These are phyloP conservation scores for Brachionus asplanchnoidis DNA, from an alignment of 1,140 invertebrate species.

Conservation along the genomic window DNA sequence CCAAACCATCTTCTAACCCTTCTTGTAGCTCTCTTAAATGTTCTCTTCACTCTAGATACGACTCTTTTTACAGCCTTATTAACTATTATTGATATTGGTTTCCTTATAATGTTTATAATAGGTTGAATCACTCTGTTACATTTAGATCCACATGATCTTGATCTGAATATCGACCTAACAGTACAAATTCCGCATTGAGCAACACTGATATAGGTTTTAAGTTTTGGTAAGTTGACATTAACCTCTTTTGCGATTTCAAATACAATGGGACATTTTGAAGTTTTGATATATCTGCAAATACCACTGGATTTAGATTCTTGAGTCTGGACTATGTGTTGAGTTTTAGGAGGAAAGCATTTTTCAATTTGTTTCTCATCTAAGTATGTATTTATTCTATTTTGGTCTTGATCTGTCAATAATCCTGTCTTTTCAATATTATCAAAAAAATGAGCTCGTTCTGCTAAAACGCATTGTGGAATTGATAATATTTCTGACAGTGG, in stretches of 20 bases:
- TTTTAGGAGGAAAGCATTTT: neutral
- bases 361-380: too few relatives aligned
- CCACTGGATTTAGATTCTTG: neutral
- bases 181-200: neutral
- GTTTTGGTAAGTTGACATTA: neutral
- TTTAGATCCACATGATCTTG: neutral
- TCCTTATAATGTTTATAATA: neutral
- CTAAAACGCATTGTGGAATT: too few relatives aligned
- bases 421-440: too few relatives aligned
- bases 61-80: neutral
- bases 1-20: neutral
- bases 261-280: neutral
- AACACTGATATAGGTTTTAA: neutral
- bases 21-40: neutral
- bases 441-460: too few relatives aligned
- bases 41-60: neutral
- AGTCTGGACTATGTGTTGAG: neutral
- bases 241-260: neutral
- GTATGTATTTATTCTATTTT: too few relatives aligned
- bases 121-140: neutral
- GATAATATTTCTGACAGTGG: too few relatives aligned
- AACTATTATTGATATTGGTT: neutral
- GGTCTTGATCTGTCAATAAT: too few relatives aligned
- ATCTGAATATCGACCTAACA: neutral
- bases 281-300: neutral